phyloP scores from a whole-genome alignment of 2,888 invertebrate genomes.

The Tachina lurida region DNA sequence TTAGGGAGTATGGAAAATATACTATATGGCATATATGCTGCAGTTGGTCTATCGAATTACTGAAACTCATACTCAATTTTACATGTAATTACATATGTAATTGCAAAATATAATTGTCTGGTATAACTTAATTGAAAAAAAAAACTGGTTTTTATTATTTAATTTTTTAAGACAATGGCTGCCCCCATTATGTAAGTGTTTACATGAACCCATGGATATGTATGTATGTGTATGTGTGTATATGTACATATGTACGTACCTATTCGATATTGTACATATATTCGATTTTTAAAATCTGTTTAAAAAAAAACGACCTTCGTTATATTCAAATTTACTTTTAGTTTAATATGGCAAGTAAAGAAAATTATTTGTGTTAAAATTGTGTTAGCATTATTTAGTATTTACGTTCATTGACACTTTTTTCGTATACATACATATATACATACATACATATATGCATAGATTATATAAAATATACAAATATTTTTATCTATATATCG shows the following conservation, averaged over 20 bases:
- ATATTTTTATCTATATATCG: too few relatives aligned
- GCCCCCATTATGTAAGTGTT: not conserved
- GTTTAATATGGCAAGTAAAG: not conserved
- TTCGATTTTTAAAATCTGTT: slow-evolving; percentile 8
- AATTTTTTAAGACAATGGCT: not conserved
- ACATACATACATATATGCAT: not conserved
- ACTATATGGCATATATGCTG: too few relatives aligned
- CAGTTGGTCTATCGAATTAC: too few relatives aligned
- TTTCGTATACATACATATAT: not conserved
- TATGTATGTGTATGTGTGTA: not conserved
- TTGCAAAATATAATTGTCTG: too few relatives aligned
- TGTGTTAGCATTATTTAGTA: slow-evolving; percentile 31
- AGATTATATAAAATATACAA: too few relatives aligned
- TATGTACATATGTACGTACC: not conserved
- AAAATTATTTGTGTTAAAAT: slow-evolving; percentile 25
- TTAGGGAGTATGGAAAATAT: too few relatives aligned
- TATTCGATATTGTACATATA: not conserved
- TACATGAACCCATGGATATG: not conserved
- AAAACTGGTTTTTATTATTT: not conserved
- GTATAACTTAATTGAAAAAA: not conserved
- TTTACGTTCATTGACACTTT: slow-evolving; percentile 47
- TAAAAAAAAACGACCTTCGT: slow-evolving; percentile 10
- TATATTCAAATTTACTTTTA: slow-evolving; percentile 27
- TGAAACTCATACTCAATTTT: too few relatives aligned
- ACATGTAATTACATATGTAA: too few relatives aligned